Percentiles rank a stretch among this genome's conserved stretches.
Evolutionary conservation across 2,797 vertebrate genomes (phyloP).

Genomic region (Phyllotis vaccarum): DNA sequence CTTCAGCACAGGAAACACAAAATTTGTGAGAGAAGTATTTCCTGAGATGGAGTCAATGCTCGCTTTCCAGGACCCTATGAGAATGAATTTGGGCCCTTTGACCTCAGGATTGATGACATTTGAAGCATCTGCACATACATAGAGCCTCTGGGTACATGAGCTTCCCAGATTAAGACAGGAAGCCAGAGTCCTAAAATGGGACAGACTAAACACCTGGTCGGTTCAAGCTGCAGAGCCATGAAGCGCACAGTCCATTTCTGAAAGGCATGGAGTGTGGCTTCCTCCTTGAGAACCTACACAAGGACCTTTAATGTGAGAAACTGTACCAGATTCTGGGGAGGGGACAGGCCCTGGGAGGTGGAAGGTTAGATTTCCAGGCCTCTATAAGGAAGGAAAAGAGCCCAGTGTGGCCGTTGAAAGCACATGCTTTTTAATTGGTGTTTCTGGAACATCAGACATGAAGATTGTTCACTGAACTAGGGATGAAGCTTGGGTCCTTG

Average conservation of each 20-base stretch:
- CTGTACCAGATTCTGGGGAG: background rate
- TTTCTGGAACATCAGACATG: background rate
- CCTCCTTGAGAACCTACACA: fast-evolving
- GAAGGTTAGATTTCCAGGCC: background rate
- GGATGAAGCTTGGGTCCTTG: background rate
- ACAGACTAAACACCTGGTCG: background rate
- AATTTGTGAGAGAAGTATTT: background rate
- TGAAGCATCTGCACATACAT: background rate
- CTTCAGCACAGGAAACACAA: background rate
- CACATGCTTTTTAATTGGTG: too few species aligned
- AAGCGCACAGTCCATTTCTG: background rate
- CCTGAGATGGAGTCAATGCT: background rate
- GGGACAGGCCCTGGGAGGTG: background rate
- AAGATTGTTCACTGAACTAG: background rate
- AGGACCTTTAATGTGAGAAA: background rate
- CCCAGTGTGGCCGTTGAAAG: too few species aligned
- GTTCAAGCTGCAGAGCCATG: background rate
- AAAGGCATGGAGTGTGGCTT: background rate
- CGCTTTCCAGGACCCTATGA: background rate
- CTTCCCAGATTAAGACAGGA: background rate
- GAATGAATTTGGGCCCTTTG: too few species aligned
- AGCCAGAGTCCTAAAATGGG: too few species aligned
- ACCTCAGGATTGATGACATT: too few species aligned
- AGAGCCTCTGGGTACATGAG: fast-evolving
- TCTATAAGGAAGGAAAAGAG: background rate